Evolutionary conservation across 2,113 vertebrate genomes (phyloP).

Genomic region (Podocnemis expansa): DNA sequence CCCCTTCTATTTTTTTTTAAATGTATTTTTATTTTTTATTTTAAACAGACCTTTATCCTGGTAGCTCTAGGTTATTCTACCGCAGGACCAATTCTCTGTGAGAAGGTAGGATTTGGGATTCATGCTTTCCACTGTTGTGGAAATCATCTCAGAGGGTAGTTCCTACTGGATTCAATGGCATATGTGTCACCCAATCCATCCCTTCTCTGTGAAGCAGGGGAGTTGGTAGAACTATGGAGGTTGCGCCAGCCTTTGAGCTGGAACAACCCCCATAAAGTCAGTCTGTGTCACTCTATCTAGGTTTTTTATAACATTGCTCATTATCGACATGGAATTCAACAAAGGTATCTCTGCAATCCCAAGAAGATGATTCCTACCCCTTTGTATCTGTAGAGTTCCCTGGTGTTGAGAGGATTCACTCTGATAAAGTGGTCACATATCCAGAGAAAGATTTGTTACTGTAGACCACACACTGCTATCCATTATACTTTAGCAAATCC

Average conservation of each 20-base stretch:
- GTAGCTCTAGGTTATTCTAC: background rate
- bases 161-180: background rate
- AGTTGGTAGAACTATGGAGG: background rate
- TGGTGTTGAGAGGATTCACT: background rate
- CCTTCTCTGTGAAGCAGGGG: background rate
- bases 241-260: background rate
- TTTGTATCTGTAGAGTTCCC: rapidly evolving
- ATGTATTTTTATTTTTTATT: rapidly evolving
- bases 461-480: background rate
- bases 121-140: background rate
- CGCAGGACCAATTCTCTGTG: background rate
- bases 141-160: background rate
- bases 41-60: background rate
- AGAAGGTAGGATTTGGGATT: background rate
- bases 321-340: background rate
- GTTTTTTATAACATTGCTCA: background rate
- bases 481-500: background rate
- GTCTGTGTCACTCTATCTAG: background rate
- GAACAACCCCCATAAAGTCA: background rate
- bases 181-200: background rate
- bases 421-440: background rate
- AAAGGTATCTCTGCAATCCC: background rate
- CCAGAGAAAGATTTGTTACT: background rate
- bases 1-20: rapidly evolving
- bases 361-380: background rate